These are phyloP conservation scores for Pandemis heparana DNA, from an alignment of 2,888 invertebrate genomes.

Conservation along the genomic window DNA sequence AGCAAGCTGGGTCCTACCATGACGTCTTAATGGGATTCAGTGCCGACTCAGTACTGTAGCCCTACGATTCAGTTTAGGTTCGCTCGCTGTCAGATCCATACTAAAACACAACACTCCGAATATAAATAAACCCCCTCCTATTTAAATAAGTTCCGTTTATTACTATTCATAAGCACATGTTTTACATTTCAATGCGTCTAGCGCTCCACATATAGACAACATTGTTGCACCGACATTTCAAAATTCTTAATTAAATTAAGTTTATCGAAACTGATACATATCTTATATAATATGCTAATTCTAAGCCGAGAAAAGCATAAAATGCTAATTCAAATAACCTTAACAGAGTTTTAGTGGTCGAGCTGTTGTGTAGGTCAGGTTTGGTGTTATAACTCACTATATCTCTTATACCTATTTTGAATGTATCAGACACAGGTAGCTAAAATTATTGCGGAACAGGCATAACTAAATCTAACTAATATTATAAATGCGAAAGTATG, in stretches of 20 bases:
- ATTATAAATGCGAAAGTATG: too few relatives aligned
- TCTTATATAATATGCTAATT: slow-evolving; percentile 27
- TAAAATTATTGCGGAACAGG: too few relatives aligned
- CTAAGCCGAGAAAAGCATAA: slow-evolving; percentile 9
- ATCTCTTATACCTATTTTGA: too few relatives aligned
- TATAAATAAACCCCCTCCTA: too few relatives aligned
- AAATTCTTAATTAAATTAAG: slow-evolving; percentile 36
- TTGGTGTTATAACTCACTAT: not conserved
- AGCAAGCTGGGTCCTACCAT: too few relatives aligned
- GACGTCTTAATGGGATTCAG: too few relatives aligned
- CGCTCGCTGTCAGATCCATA: too few relatives aligned
- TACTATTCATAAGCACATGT: not conserved
- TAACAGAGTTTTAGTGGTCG: not conserved
- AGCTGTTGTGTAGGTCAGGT: not conserved
- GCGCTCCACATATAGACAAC: slow-evolving; percentile 7
- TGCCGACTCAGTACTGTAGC: too few relatives aligned
- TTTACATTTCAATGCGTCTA: not conserved
- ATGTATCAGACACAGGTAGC: too few relatives aligned
- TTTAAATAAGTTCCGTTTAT: not conserved
- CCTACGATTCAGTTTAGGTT: too few relatives aligned
- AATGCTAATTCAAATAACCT: slow-evolving; percentile 29
- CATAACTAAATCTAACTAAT: too few relatives aligned
- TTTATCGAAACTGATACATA: slow-evolving; percentile 30
- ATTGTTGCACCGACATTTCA: slow-evolving; percentile 29
- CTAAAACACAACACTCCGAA: too few relatives aligned